phyloP scores from a whole-genome alignment of 2,888 invertebrate species.

The Chrysolina oricalcia region DNA sequence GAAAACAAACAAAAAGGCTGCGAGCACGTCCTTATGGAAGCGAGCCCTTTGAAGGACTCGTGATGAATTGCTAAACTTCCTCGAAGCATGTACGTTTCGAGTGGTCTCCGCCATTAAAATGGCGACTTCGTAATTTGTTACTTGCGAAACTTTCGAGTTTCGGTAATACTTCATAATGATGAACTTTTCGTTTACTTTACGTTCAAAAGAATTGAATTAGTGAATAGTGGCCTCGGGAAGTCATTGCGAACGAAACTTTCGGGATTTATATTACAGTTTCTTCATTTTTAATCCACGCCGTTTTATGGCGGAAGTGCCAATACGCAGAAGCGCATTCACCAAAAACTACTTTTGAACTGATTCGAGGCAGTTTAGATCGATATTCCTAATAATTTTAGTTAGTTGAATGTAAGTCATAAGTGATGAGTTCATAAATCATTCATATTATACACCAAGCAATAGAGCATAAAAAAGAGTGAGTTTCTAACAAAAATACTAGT shows the following conservation, averaged over 20 bases:
- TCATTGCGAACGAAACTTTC: not conserved
- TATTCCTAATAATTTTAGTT: too few relatives aligned
- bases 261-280: not conserved
- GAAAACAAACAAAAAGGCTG: conserved; percentile 14
- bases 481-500: too few relatives aligned
- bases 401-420: too few relatives aligned
- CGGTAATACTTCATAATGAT: conserved; percentile 16
- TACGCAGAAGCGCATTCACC: too few relatives aligned
- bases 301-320: not conserved
- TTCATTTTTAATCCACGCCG: not conserved
- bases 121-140: conserved; percentile 16
- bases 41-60: conserved; percentile 11
- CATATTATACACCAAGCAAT: too few relatives aligned
- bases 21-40: not conserved
- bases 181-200: conserved; percentile 8
- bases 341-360: too few relatives aligned
- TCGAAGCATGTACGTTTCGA: conserved; percentile 20
- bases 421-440: too few relatives aligned
- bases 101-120: conserved; percentile 17
- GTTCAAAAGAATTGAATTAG: conserved; percentile 16
- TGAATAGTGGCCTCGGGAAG: conserved; percentile 4
- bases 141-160: conserved; percentile 1
- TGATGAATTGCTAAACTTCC: conserved; percentile 14
- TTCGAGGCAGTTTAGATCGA: too few relatives aligned
- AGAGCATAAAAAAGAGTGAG: too few relatives aligned